phyloP scores from a whole-genome alignment of 2,113 vertebrate species.

The Apeltes quadracus region DNA sequence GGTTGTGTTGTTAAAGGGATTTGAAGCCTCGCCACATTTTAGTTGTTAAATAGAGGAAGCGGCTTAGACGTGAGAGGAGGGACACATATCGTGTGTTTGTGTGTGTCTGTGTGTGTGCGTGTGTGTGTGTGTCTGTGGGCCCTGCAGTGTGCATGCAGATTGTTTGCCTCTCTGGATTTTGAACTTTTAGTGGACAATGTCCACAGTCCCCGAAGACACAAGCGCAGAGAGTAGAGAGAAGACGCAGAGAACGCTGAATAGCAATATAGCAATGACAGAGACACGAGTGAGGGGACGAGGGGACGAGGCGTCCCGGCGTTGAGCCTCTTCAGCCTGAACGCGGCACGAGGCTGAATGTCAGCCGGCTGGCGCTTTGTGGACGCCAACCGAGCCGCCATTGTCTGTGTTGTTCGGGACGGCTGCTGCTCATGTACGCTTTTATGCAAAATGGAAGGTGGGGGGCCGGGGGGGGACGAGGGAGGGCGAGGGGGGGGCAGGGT shows the following conservation, averaged over 20 bases:
- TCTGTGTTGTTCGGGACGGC: conserved; percentile 35
- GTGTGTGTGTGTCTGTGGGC: neutral
- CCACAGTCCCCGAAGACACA: conserved; percentile 27
- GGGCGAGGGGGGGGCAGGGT: conserved; percentile 7
- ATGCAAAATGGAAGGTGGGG: conserved; percentile 28
- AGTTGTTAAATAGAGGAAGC: conserved; percentile 36
- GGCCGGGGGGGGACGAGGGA: neutral
- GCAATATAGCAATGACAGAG: conserved; percentile 6
- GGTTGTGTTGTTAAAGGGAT: conserved; percentile 65
- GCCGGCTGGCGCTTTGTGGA: conserved; percentile 43
- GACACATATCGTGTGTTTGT: conserved; percentile 24
- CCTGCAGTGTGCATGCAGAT: neutral
- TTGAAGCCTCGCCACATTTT: conserved; percentile 57
- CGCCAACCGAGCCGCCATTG: conserved; percentile 34
- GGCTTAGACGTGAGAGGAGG: conserved; percentile 41
- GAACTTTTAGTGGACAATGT: conserved; percentile 41
- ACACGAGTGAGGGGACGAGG: conserved; percentile 4
- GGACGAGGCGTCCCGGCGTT: neutral
- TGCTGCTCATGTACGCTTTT: conserved; percentile 38
- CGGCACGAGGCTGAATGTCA: conserved; percentile 64
- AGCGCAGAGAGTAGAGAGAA: rapidly evolving
- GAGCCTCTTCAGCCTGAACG: no score
- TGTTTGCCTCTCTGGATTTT: conserved; percentile 29
- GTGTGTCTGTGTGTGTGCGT: neutral
- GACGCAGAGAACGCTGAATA: neutral